A percentile compares a stretch with the other conserved stretches of the same genome.
phyloP scores from a whole-genome alignment of 2,113 vertebrate genomes.

The Hippocampus barbouri region DNA sequence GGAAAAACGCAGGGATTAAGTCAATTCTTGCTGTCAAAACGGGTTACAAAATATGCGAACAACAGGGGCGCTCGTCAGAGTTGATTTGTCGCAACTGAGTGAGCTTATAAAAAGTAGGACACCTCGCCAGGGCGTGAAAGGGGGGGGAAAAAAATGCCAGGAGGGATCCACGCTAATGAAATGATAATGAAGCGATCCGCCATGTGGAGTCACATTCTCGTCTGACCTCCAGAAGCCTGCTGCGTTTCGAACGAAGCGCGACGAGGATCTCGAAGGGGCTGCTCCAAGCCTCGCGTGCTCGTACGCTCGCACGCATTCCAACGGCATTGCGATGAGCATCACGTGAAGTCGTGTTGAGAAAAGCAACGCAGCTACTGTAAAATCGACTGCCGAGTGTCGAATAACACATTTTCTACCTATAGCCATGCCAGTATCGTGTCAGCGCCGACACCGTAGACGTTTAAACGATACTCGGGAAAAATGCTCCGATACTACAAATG shows the following conservation, averaged over 20 bases:
- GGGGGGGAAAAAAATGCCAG: slow-evolving; percentile 19
- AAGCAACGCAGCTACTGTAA: no score
- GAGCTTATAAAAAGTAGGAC: slow-evolving; percentile 44
- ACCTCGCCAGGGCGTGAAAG: slow-evolving; percentile 29
- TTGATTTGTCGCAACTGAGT: slow-evolving; percentile 11
- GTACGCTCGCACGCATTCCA: neutral
- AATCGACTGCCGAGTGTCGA: no score
- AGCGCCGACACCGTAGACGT: no score
- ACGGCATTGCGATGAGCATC: neutral
- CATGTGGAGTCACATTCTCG: slow-evolving; percentile 22
- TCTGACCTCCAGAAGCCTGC: slow-evolving; percentile 21
- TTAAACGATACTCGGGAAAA: no score
- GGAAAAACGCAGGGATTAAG: neutral
- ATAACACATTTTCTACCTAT: no score
- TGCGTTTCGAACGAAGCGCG: slow-evolving; percentile 23
- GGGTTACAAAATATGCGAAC: neutral
- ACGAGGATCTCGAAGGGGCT: slow-evolving; percentile 10
- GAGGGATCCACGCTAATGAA: slow-evolving; percentile 45
- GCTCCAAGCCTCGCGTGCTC: neutral
- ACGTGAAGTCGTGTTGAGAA: no score
- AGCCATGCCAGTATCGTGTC: no score
- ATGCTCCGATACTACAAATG: no score
- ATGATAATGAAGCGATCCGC: slow-evolving; percentile 54
- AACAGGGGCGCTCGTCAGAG: neutral
- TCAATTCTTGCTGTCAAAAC: neutral